Base-by-base conservation (phyloP, 37 sponge, comb jelly and placozoan genomes). In the Hormiphora californensis region DNA sequence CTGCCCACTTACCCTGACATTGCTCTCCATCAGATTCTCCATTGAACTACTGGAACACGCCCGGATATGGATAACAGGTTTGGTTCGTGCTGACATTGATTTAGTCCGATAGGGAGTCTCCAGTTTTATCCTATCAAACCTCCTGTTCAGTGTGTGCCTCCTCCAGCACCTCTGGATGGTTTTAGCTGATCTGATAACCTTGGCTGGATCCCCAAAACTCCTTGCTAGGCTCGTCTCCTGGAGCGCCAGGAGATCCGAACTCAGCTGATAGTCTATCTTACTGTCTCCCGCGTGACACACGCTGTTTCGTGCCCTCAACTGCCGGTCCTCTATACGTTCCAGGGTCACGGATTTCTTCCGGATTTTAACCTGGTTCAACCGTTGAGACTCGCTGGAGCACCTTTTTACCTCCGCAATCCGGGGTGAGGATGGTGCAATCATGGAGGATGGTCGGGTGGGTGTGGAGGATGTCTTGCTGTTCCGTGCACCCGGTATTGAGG, bases 121-220 rank as follows among this genome's bases (percentile, higher is more conserved):
- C 21, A 65, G 67, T 17, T 65, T 65, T 4, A 65, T 65, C 67
- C 67, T 65, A 33, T 65, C 38, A 33, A 65, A 65, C 9, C 38
- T 65, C 37, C 28, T 30, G 28, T 65, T 65, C 38, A 65, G 67
- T 15, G 3, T 36, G 28, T 65, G 67, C 28, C 35, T 65, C 17
- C 67, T 65, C 67, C 67, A 65, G 67, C 67, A 65, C 4, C 67
- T 3, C 67, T 65, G 67, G 37, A 65, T 65, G 37, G 67, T 65
- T 35, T 15, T 65, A 39, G 67, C 67, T 3, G 67, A 35, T 38
- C 35, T 65, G 67, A 32, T 65, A 1, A 65, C 67, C 21, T 7
- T 33, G 7, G 7, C 67, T 1, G 67, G 67, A 33, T 65, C 67
- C 34, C 67, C 67, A 39, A 36, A 65, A 35, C 35, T 65, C 67